Evolutionary conservation across 2,113 vertebrate species (phyloP), one percentile per base, ranked within the genome.

Genomic region (Hoplias malabaricus): DNA sequence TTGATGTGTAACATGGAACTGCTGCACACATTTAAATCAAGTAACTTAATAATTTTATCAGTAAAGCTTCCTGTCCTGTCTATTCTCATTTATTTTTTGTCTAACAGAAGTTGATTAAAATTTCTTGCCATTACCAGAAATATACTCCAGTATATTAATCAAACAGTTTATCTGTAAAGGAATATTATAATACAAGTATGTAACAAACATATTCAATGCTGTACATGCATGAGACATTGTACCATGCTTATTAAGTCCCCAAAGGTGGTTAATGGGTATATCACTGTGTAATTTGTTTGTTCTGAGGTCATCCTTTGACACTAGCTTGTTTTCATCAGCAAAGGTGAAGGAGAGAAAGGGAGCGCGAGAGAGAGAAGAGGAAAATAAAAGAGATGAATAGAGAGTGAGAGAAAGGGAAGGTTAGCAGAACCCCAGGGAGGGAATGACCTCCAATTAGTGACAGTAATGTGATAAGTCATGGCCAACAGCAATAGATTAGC

Each of bases 381-480:
- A 42, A 43, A 25, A 25, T 61, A 21, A 61, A 63, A 25, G 29
- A 25, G 38, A 73, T 36, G 69, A 63, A 74, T 71, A 43, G 46
- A 70, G 61, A 75, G 71, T 68, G 34, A 2, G 61, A 34, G 69
- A 72, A 72, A 75, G 79, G 71, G 75, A 68, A 67, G 56, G 69
- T 50, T 68, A 59, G 50, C 54, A 77, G 78, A 69, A 67, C 81
- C 71, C 78, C 36, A 68, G 82, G 73, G 78, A 77, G 42, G 63
- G 67, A 61, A 67, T 71, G 82, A 83, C 78, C 82, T 83, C 80
- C 78, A 83, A 80, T 83, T 77, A 83, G 77, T 77, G 82, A 73
- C 73, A 80, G 81, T 80, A 80, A 73, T 36, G 54, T 77, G 73
- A 73, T 77, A 83, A 72, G 73, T 80, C 56, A 77, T 73, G 78